These are phyloP conservation scores for Zaprionus bogoriensis DNA, from an alignment of 2,888 invertebrate genomes.

Conservation along the genomic window DNA sequence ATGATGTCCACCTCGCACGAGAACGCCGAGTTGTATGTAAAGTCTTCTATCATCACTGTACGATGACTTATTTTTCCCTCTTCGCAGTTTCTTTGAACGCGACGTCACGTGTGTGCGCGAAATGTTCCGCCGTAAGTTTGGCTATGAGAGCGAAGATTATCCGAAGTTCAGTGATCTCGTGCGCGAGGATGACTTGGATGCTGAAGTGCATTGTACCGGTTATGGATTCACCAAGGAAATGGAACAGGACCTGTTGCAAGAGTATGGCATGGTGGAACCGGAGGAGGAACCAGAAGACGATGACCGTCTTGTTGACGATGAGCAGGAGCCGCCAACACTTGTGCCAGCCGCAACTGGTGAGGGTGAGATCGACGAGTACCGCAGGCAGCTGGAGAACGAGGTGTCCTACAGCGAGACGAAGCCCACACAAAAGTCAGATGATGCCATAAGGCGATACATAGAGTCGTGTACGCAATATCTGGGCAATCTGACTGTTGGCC, in stretches of 20 bases:
- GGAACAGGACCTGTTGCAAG: slow-evolving; percentile 88
- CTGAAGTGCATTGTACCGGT: slow-evolving; percentile 95
- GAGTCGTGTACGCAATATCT: slow-evolving; percentile 82
- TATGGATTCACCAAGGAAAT: slow-evolving; percentile 94
- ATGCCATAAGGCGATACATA: slow-evolving; percentile 81
- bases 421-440: slow-evolving; percentile 82
- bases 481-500: slow-evolving; percentile 61
- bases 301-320: slow-evolving; percentile 62
- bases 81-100: slow-evolving; percentile 92
- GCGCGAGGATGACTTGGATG: slow-evolving; percentile 91
- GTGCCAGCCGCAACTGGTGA: slow-evolving; percentile 77
- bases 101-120: slow-evolving; percentile 96
- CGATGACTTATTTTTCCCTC: not conserved
- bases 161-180: slow-evolving; percentile 90
- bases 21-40: slow-evolving; percentile 92
- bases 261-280: slow-evolving; percentile 84
- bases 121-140: slow-evolving; percentile 95
- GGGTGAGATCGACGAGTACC: slow-evolving; percentile 79
- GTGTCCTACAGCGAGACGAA: slow-evolving; percentile 83
- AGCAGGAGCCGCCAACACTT: slow-evolving; percentile 49
- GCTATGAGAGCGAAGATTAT: slow-evolving; percentile 92
- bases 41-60: not conserved
- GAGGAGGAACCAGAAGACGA: slow-evolving; percentile 75
- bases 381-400: slow-evolving; percentile 81
- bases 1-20: slow-evolving; percentile 97